A percentile compares a stretch with the other conserved stretches of the same genome.
These are phyloP conservation scores for Baryphthengus martii DNA, from an alignment of 2,113 vertebrate species.

Conservation along the genomic window DNA sequence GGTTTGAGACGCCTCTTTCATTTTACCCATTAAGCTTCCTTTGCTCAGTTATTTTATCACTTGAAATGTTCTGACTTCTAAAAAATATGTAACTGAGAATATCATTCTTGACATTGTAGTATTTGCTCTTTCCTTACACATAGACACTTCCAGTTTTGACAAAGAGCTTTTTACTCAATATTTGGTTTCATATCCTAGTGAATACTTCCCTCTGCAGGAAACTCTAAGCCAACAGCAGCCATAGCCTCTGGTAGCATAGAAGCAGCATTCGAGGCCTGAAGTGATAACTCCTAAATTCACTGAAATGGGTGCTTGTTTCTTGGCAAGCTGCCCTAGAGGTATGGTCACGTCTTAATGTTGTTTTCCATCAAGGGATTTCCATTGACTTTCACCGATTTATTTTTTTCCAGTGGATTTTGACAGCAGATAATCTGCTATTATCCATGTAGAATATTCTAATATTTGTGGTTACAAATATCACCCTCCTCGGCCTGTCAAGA, in stretches of 20 bases:
- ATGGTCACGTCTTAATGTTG: not conserved
- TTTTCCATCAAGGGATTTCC: not conserved
- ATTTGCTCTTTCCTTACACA: not conserved
- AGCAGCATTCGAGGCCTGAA: not conserved
- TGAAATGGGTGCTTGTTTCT: not conserved
- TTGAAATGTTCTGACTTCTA: not conserved
- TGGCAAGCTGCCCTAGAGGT: not conserved
- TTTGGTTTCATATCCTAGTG: not conserved
- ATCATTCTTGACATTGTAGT: not conserved
- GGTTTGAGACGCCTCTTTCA: not conserved
- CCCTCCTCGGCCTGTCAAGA: not conserved
- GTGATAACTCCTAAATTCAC: not conserved
- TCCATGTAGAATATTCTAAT: not conserved
- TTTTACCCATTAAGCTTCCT: not conserved
- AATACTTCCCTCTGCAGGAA: conserved; percentile 62
- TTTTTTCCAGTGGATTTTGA: not conserved
- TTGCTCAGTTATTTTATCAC: not conserved
- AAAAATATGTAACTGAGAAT: not conserved
- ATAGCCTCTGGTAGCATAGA: not conserved
- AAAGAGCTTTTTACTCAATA: not conserved
- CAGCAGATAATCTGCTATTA: not conserved
- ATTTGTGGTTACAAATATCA: not conserved
- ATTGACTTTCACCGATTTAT: not conserved
- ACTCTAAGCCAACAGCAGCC: not conserved
- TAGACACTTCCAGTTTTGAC: not conserved